These are phyloP conservation scores for Stichodactyla mertensii DNA, from an alignment of 64 coral and sea anemone genomes.

Conservation along the genomic window DNA sequence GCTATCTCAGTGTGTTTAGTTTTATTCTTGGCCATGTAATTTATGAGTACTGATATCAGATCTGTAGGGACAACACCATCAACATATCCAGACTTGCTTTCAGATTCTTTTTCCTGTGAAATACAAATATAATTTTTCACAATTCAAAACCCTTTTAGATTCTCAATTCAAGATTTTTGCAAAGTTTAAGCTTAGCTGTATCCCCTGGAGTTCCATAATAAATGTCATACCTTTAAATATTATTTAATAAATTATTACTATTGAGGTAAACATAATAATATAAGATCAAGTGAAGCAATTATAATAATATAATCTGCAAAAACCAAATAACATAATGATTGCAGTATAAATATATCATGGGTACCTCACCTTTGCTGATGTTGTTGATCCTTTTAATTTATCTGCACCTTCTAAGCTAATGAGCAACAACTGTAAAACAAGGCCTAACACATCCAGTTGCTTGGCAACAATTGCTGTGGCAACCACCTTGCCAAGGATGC, in stretches of 20 bases:
- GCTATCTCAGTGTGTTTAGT: slow-evolving; percentile 23
- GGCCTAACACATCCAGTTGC: neutral
- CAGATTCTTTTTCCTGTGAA: neutral
- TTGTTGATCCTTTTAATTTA: neutral
- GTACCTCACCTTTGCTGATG: neutral
- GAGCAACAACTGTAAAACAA: neutral
- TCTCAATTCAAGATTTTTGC: too few relatives aligned
- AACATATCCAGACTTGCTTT: neutral
- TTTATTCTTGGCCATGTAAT: slow-evolving; percentile 32
- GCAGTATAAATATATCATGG: too few relatives aligned
- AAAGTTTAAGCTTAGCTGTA: too few relatives aligned
- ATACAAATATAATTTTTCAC: neutral
- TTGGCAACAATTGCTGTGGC: slow-evolving; percentile 25
- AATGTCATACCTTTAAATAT: too few relatives aligned
- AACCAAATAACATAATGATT: too few relatives aligned
- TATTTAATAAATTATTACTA: too few relatives aligned
- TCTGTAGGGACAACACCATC: slow-evolving; percentile 9
- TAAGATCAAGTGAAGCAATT: too few relatives aligned
- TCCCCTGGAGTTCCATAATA: too few relatives aligned
- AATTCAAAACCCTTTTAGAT: neutral
- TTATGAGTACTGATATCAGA: slow-evolving; percentile 11
- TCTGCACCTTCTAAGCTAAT: neutral
- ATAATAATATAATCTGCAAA: too few relatives aligned
- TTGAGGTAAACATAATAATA: too few relatives aligned
- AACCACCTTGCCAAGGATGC: slow-evolving; percentile 39